A percentile compares a stretch with the other conserved stretches of the same genome.
Evolutionary conservation across 2,113 vertebrate species (phyloP).

Genomic region (Columbina picui): DNA sequence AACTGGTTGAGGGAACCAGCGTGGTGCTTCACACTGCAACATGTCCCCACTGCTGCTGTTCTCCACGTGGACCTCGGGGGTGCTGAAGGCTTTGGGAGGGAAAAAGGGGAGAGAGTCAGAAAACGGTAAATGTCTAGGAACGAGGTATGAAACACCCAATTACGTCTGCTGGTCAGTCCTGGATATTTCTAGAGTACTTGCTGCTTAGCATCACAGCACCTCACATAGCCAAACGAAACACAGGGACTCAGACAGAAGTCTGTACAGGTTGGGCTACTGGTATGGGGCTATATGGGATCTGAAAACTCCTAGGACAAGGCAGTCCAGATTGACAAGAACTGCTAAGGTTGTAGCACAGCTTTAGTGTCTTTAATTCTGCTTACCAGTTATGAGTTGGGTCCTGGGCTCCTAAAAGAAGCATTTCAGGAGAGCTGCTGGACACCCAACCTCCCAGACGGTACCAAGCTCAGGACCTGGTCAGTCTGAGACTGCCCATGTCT

Average conservation of each 20-base stretch:
- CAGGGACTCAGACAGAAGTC: background rate
- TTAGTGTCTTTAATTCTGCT: background rate
- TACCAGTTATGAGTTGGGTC: background rate
- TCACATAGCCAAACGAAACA: fast-evolving
- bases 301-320: background rate
- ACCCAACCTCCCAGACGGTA: background rate
- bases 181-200: background rate
- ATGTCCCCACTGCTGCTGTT: slow-evolving; percentile 12
- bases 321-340: background rate
- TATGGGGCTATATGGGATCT: too few relatives aligned
- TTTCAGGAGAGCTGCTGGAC: background rate
- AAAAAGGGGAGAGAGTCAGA: background rate
- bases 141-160: background rate
- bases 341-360: background rate
- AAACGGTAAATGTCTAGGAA: background rate
- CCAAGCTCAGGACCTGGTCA: background rate
- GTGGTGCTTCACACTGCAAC: slow-evolving; percentile 56
- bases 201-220: background rate
- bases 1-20: slow-evolving; percentile 67
- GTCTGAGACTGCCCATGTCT: background rate
- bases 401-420: background rate
- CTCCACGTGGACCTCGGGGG: slow-evolving; percentile 36
- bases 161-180: background rate
- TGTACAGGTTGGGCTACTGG: background rate
- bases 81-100: slow-evolving; percentile 69